Evolutionary conservation across 1,140 invertebrate species (phyloP).

Genomic region (Aradophagus sp.): DNA sequence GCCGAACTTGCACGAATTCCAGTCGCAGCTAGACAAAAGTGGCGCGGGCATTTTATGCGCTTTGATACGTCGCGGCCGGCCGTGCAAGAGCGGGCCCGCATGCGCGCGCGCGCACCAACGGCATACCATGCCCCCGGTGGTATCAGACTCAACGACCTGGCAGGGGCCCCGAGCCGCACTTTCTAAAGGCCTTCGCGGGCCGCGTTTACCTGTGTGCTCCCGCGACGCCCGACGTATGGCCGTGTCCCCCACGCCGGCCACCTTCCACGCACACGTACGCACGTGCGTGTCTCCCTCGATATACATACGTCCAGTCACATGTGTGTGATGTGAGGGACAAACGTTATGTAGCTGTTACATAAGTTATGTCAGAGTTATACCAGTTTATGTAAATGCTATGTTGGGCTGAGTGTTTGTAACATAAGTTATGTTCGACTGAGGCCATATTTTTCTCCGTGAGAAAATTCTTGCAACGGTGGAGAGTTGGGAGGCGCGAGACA

Average conservation of each 20-base stretch:
- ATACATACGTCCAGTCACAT: no score
- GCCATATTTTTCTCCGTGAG: no score
- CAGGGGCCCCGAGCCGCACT: constrained; percentile 65
- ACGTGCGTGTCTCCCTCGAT: no score
- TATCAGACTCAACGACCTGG: constrained; percentile 65
- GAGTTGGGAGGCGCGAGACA: no score
- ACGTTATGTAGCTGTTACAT: no score
- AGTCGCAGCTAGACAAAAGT: constrained; percentile 53
- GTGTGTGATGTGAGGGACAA: no score
- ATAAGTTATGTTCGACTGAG: no score
- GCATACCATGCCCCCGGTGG: constrained; percentile 61
- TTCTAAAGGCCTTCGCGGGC: constrained; percentile 72
- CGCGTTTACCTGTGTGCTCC: constrained; percentile 25
- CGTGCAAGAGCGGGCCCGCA: constrained; percentile 42
- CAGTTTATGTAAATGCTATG: no score
- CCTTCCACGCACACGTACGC: not conserved
- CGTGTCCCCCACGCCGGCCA: constrained; percentile 16
- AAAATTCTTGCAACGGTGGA: no score
- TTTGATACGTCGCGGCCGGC: constrained; percentile 37
- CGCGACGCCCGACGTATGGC: constrained; percentile 29
- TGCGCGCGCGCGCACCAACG: constrained; percentile 51
- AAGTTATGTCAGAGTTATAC: no score
- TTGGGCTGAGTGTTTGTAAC: no score
- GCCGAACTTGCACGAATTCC: constrained; percentile 48
- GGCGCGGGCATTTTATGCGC: constrained; percentile 40